These are phyloP conservation scores for Melanotaenia nigrans DNA, from an alignment of 2,797 vertebrate genomes.

Conservation along the genomic window DNA sequence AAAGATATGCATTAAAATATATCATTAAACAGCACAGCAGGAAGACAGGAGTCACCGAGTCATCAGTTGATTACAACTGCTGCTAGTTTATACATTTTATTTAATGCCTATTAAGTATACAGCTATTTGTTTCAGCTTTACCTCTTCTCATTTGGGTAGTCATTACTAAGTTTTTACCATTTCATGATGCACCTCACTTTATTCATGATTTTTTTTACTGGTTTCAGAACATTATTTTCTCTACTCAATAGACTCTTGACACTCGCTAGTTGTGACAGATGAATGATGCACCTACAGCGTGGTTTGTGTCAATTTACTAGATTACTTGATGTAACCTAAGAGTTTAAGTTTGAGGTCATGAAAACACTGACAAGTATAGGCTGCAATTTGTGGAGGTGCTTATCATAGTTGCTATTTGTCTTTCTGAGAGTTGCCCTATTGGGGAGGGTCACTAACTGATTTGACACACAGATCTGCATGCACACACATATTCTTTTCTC, in stretches of 20 bases:
- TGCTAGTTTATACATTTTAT: background rate
- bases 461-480: constrained; percentile 21
- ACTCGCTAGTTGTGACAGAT: constrained; percentile 19
- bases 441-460: constrained; percentile 49
- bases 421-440: constrained; percentile 26
- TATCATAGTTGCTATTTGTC: constrained; percentile 43
- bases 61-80: background rate
- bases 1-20: background rate
- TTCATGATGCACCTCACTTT: constrained; percentile 28
- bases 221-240: constrained; percentile 22
- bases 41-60: background rate
- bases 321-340: background rate
- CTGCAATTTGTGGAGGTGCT: constrained; percentile 28
- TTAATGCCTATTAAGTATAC: background rate
- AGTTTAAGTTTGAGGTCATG: constrained; percentile 24
- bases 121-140: background rate
- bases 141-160: background rate
- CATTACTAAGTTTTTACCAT: constrained; percentile 6
- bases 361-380: constrained; percentile 15
- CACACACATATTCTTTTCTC: constrained; percentile 31
- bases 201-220: constrained; percentile 34
- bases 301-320: constrained; percentile 13
- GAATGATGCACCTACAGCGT: constrained; percentile 13
- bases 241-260: constrained; percentile 16
- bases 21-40: background rate